Conservation (phyloP, 2,113 vertebrate species). For the Dipodomys stephensi region DNA sequence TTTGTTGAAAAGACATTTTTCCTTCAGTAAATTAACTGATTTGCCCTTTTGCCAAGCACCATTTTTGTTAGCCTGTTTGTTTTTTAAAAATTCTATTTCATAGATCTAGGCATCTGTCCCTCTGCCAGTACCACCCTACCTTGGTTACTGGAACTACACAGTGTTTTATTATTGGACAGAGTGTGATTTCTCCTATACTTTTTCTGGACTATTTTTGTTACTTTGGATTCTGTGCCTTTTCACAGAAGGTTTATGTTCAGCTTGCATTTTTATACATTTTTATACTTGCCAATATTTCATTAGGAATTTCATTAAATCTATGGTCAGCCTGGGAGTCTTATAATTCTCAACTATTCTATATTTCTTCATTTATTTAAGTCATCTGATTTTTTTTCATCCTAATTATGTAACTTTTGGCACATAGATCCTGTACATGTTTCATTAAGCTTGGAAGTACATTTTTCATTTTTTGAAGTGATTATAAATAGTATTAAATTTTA, state of each 20-base stretch:
- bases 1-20: conserved; percentile 42
- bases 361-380: neutral
- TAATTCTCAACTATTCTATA: neutral
- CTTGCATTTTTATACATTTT: conserved; percentile 20
- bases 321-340: neutral
- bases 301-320: conserved; percentile 8
- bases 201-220: neutral
- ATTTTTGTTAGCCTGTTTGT: neutral
- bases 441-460: neutral
- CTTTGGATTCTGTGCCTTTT: neutral
- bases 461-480: neutral
- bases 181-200: neutral
- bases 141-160: neutral
- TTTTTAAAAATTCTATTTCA: neutral
- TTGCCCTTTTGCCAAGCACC: neutral
- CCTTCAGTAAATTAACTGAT: neutral
- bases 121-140: neutral
- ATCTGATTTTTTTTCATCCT: conserved; percentile 10
- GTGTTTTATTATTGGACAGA: neutral
- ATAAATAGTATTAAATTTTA: neutral
- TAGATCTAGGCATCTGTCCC: neutral
- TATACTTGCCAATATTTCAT: conserved; percentile 15
- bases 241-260: conserved; percentile 35
- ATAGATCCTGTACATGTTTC: neutral
- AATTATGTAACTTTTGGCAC: neutral